Evolutionary conservation across 92 coral and sea anemone genomes (phyloP).

Genomic region (Micromussa lordhowensis): DNA sequence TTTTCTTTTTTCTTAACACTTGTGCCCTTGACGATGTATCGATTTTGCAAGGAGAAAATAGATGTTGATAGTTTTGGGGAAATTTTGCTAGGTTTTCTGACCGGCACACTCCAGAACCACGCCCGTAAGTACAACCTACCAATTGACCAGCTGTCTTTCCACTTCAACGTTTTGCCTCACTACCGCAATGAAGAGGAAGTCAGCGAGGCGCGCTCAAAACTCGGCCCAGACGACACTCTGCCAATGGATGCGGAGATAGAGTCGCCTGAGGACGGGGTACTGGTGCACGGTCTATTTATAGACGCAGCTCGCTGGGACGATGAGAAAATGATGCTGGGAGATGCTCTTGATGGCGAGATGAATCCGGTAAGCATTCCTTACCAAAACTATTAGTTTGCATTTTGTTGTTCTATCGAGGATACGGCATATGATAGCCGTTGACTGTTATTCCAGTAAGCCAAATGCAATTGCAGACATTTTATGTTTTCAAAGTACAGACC

Average conservation of each 20-base stretch:
- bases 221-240: slow-evolving; percentile 79
- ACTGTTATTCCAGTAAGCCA: neutral
- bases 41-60: neutral
- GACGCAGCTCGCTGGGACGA: slow-evolving; percentile 98
- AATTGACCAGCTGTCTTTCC: slow-evolving; percentile 97
- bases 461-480: no score
- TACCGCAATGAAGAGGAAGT: slow-evolving; percentile 97
- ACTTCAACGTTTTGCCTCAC: slow-evolving; percentile 81
- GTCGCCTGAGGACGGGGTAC: slow-evolving; percentile 88
- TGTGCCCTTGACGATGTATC: neutral
- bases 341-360: slow-evolving; percentile 95
- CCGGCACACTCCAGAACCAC: slow-evolving; percentile 98
- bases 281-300: slow-evolving; percentile 93
- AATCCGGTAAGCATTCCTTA: slow-evolving; percentile 83
- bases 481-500: no score
- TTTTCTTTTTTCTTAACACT: neutral
- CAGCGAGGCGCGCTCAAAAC: slow-evolving; percentile 82
- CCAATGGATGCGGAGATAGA: slow-evolving; percentile 90
- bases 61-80: neutral
- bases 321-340: slow-evolving; percentile 90
- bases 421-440: neutral
- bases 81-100: slow-evolving; percentile 83
- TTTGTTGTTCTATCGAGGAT: neutral
- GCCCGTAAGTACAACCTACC: slow-evolving; percentile 99
- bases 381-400: neutral